Percentiles rank a stretch among this genome's conserved stretches.
Conservation (phyloP, 2,113 vertebrate species). For the Puma concolor region DNA sequence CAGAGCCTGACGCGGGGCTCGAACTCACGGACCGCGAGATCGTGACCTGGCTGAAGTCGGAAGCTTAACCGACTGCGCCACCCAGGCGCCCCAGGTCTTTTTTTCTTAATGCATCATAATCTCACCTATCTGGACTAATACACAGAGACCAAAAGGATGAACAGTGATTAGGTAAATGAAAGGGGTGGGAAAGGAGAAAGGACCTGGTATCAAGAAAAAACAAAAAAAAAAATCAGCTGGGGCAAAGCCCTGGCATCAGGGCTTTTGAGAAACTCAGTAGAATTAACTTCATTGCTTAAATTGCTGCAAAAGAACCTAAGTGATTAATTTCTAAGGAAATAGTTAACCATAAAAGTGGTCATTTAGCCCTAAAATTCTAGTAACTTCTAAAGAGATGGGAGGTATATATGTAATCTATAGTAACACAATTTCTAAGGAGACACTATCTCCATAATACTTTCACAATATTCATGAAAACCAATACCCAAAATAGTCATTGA, state of each 20-base stretch:
- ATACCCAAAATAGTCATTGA: neutral
- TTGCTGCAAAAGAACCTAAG: neutral
- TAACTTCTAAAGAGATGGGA: neutral
- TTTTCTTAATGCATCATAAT: neutral
- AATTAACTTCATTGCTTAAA: constrained; percentile 18
- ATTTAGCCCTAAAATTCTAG: neutral
- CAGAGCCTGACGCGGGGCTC: too few species aligned
- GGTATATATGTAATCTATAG: neutral
- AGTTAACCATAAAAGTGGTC: neutral
- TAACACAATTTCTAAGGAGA: neutral
- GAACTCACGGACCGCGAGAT: too few species aligned
- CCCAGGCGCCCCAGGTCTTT: too few species aligned
- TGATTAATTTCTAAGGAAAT: neutral
- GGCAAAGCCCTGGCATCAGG: neutral
- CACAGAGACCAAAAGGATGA: neutral
- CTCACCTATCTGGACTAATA: neutral
- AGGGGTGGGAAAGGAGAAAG: neutral
- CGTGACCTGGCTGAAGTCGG: too few species aligned
- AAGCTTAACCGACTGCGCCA: too few species aligned
- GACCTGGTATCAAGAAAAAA: neutral
- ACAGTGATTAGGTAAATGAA: neutral
- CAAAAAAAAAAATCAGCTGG: neutral
- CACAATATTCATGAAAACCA: neutral
- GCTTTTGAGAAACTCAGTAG: neutral
- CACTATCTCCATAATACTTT: neutral